phyloP scores from a whole-genome alignment of 2,797 vertebrate genomes.

The Coccyzus lansbergi region DNA sequence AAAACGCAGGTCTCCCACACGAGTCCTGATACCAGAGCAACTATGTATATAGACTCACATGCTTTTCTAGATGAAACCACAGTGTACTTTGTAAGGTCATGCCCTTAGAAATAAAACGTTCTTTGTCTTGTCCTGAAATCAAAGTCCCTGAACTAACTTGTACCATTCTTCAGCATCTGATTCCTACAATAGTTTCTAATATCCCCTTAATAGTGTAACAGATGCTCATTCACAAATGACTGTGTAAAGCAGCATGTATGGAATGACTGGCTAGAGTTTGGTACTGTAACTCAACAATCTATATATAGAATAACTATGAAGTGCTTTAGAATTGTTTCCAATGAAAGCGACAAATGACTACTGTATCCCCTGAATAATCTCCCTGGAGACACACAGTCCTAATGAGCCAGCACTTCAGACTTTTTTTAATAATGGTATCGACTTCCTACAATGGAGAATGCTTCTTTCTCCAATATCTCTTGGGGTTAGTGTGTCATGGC shows the following conservation, averaged over 20 bases:
- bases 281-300: neutral
- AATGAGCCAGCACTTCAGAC: neutral
- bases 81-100: neutral
- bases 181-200: neutral
- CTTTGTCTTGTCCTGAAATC: neutral
- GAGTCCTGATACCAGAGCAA: constrained; percentile 11
- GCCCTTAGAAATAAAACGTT: neutral
- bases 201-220: neutral
- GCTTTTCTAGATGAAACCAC: neutral
- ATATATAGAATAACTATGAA: neutral
- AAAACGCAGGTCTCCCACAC: constrained; percentile 53
- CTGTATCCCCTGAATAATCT: neutral
- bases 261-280: neutral
- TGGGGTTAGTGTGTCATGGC: neutral
- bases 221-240: neutral
- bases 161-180: neutral
- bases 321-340: neutral
- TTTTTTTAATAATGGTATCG: neutral
- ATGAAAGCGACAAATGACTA: constrained; percentile 27
- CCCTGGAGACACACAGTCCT: neutral
- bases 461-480: neutral
- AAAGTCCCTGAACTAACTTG: neutral
- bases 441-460: neutral
- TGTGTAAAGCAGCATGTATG: neutral
- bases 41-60: neutral